A percentile compares a stretch with the other conserved stretches of the same genome.
Evolutionary conservation across 2,797 vertebrate genomes (phyloP).

Genomic region (Manis pentadactyla): DNA sequence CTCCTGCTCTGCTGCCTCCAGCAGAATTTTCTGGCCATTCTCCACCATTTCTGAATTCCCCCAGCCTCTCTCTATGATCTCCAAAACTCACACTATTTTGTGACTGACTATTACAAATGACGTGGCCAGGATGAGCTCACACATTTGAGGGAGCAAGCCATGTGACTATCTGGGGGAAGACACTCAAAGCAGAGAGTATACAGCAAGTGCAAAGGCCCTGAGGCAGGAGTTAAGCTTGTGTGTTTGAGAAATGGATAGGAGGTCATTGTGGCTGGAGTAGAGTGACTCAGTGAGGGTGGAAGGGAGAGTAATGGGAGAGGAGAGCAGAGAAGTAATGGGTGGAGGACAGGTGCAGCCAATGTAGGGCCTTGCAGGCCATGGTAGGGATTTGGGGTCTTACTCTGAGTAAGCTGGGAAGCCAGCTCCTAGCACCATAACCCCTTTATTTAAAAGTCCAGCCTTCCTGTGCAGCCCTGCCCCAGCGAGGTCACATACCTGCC

Average conservation of each 20-base stretch:
- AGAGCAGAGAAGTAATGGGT: not conserved
- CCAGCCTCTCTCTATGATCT: not conserved
- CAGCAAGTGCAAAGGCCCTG: not conserved
- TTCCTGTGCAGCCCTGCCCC: not conserved
- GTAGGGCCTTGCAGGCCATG: not conserved
- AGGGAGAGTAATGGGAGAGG: not conserved
- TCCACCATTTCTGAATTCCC: not conserved
- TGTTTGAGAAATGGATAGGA: not conserved
- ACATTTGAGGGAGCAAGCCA: not conserved
- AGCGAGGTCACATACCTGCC: slow-evolving; percentile 89
- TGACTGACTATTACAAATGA: slow-evolving; percentile 43
- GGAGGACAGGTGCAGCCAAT: not conserved
- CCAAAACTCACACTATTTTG: not conserved
- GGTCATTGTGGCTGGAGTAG: not conserved
- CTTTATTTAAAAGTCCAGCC: not conserved
- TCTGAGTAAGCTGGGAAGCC: not conserved
- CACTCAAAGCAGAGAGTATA: not conserved
- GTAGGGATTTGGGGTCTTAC: not conserved
- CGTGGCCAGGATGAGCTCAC: not conserved
- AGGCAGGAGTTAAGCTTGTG: not conserved
- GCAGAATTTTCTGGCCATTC: not conserved
- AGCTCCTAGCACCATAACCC: not conserved
- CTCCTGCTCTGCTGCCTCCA: not conserved
- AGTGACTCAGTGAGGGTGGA: not conserved
- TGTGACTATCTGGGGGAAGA: not conserved